Base-by-base conservation (phyloP, 2,888 invertebrate species). In the Ferrisia virgata region DNA sequence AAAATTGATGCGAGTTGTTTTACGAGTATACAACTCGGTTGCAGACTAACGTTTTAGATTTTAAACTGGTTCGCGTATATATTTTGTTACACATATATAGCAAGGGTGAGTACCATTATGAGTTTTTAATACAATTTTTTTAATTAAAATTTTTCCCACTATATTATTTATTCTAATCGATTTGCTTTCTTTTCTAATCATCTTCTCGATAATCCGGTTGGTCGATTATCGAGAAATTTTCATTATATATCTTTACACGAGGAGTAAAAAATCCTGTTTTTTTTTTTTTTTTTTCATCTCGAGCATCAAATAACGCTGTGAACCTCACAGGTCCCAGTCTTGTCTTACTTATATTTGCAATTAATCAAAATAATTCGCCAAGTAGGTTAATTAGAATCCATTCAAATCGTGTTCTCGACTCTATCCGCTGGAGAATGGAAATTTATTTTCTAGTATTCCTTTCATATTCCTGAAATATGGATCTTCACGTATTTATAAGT, bases 1-100 rank as follows among this genome's bases (percentile, higher is more conserved):
- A 6, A 79, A 79, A 79, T 47, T 18, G 25, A 40, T 36, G n/a
- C 72, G 33, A 72, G 58, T 64, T 64, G 58, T 64, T 64, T 64
- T 28, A 64, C 18, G 79, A 79, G 79, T 79, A 40, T 15, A 28
- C 28, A 47, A 31, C 47, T 79, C 18, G 47, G 31, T 53, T 31
- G 43, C 25, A 6, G 11, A 79, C 47, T 47, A 25, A 79, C 47
- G 43, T 43, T 79, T 25, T 1, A 11, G n/a, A 28, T 76, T 39
- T 22, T n/a, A 47, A 31, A 47, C 47, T 11, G 31, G 79, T 79
- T 79, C 72, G 72, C 33, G 72, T n/a, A 28, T 64, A 9, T 28
- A 28, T 47, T 64, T 58, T 58, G 2, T 58, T 18, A 58, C 33
- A 33, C 8, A 72, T 33, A n/a, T 33, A 33, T 72, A 31, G n/a